Evolutionary conservation across 2,888 invertebrate species (phyloP), one percentile per base, ranked within the genome.

Genomic region (Drosophila basisetae): DNA sequence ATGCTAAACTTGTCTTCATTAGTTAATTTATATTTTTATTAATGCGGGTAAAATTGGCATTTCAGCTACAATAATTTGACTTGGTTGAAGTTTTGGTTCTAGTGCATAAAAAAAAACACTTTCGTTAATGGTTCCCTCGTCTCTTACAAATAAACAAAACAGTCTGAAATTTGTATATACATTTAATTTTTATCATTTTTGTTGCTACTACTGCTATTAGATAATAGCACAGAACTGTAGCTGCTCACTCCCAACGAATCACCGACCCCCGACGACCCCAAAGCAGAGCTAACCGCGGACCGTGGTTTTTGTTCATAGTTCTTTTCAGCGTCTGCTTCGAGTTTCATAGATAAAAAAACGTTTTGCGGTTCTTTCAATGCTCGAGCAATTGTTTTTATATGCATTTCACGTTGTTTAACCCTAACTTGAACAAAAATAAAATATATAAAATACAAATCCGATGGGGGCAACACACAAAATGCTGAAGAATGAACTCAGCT

Each of bases 361-460:
- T 61, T 75, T 65, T 79, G 76, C 65, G 65, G 73, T 72, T 70
- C 62, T 61, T 33, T 53, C 50, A 50, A 47, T 69, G 65, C 66
- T 62, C 69, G 61, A 66, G 63, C 89, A 89, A 89, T 87, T 87
- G 89, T 85, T 89, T 89, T 84, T 84, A 73, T 83, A 72, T 79
- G 89, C 87, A 87, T 89, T 87, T 84, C 85, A 85, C 85, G 85
- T 85, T 78, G 82, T 67, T 81, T 73, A 83, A 81, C 89, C 87
- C 87, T 79, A 81, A 70, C 68, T 68, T 60, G 47, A 47, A 73
- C 53, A 53, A 61, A 58, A 58, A 43, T 41, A 65, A 54, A 58
- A 52, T 30, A 52, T 30, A 68, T 41, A 25, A 31, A 43, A 60
- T 52, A 62, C 28, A 62, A 66, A 66, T 64, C 53, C 50, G 54